Evolutionary conservation across 2,797 vertebrate species (phyloP).

Genomic region (Lerista edwardsae): DNA sequence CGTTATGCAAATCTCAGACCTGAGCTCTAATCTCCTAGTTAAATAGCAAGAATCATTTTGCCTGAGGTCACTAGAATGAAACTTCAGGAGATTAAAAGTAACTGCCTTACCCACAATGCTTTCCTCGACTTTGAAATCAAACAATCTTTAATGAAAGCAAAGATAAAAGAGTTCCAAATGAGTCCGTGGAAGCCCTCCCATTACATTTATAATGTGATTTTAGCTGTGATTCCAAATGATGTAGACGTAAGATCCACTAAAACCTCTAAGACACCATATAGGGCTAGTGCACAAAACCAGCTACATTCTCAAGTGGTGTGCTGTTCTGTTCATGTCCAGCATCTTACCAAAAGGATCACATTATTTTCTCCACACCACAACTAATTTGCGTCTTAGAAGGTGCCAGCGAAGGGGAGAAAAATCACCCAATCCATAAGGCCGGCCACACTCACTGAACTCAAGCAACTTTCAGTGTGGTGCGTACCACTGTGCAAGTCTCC

Average conservation of each 20-base stretch:
- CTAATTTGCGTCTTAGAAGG: too few species aligned
- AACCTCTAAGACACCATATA: neutral
- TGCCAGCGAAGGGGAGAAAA: neutral
- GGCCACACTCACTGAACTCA: neutral
- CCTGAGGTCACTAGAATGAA: slow-evolving; percentile 61
- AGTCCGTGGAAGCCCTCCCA: neutral
- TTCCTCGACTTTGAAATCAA: slow-evolving; percentile 61
- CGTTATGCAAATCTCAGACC: slow-evolving; percentile 69
- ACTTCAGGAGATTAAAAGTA: slow-evolving; percentile 69
- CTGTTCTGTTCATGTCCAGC: neutral
- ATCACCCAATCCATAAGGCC: neutral
- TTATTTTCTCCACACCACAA: neutral
- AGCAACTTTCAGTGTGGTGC: neutral
- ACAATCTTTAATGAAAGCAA: slow-evolving; percentile 40
- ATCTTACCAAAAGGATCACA: neutral
- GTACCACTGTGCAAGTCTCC: neutral
- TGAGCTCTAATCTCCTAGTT: slow-evolving; percentile 66
- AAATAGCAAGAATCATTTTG: slow-evolving; percentile 69
- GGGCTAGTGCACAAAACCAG: too few species aligned
- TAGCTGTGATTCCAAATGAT: neutral
- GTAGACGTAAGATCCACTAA: neutral
- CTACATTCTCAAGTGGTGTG: neutral
- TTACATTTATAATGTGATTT: neutral
- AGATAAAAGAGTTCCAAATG: slow-evolving; percentile 33
- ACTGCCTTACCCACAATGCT: slow-evolving; percentile 49